phyloP scores from a whole-genome alignment of 2,113 vertebrate genomes.

The Caloenas nicobarica region DNA sequence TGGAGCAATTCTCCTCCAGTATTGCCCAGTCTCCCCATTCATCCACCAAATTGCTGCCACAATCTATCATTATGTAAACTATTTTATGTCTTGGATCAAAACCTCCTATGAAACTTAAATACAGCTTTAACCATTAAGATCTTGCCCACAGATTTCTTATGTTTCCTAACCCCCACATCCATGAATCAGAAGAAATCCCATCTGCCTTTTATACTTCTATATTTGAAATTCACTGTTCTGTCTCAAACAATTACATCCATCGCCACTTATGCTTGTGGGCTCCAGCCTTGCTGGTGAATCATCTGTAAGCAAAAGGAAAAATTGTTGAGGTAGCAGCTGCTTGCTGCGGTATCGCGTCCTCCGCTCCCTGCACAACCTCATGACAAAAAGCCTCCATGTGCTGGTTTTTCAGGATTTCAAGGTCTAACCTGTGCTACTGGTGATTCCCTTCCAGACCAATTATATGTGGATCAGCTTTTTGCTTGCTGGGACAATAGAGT shows the following conservation, averaged over 20 bases:
- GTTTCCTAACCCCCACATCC: background rate
- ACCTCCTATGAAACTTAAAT: background rate
- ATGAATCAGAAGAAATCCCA: background rate
- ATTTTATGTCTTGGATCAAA: background rate
- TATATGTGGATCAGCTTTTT: background rate
- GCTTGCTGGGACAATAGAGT: constrained; percentile 18
- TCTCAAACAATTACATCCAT: background rate
- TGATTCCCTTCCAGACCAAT: background rate
- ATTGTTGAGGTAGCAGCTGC: constrained; percentile 17
- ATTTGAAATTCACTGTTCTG: background rate
- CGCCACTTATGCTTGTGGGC: background rate
- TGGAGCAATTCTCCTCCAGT: background rate
- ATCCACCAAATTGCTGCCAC: background rate
- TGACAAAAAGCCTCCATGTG: background rate
- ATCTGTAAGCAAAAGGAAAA: background rate
- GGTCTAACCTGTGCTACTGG: background rate
- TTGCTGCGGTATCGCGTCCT: background rate
- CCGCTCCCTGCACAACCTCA: background rate
- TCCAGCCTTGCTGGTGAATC: constrained; percentile 19
- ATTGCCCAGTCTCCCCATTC: background rate
- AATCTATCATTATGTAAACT: background rate
- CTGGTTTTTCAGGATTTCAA: constrained; percentile 1
- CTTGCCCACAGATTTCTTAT: background rate
- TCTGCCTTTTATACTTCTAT: background rate
- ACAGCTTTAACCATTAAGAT: background rate